Base-by-base conservation (phyloP, 2,888 invertebrate species). In the Ypsolopha sequella region DNA sequence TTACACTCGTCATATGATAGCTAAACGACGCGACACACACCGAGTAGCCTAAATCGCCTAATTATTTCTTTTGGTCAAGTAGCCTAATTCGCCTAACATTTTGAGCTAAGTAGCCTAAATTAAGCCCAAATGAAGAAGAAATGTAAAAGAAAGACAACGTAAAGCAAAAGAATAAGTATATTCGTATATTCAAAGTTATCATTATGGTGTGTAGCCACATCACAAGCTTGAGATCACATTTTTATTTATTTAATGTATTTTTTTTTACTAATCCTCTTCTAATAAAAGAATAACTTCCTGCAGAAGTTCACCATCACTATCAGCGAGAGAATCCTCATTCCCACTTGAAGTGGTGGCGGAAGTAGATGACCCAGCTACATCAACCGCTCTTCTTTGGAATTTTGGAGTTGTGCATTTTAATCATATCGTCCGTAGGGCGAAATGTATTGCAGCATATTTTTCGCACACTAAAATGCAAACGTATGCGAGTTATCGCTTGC, bases 321-420 rank as follows among this genome's bases (percentile, higher is more conserved):
- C n/a, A n/a, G n/a, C n/a, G n/a, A n/a, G n/a, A 44, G 8, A 11
- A 44, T 44, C 44, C 44, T 44, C 44, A 10, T 44, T 44, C 14
- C 14, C 44, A 44, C 33, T 44, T 6, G 14, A 44, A 4, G 44
- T 44, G 10, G 44, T 4, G 6, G 14, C 44, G 10, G 7, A 36
- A 36, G 6, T 36, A n/a, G n/a, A 9, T 24, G 8, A 11, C 33
- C 14, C 14, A 6, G 6, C 6, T 44, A 24, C 10, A 44, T 10
- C 14, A n/a, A n/a, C n/a, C n/a, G n/a, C n/a, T n/a, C n/a, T n/a
- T n/a, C n/a, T n/a, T n/a, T n/a, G n/a, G n/a, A n/a, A 24, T 13
- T n/a, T 45, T 45, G 7, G 45, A 49, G 8, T 50, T 50, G 50
- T 50, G 50, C 50, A 50, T 50, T 41, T 41, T 41, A 14, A 50